Conservation (phyloP, 2,888 invertebrate species). For the Cacoxenus indagator region DNA sequence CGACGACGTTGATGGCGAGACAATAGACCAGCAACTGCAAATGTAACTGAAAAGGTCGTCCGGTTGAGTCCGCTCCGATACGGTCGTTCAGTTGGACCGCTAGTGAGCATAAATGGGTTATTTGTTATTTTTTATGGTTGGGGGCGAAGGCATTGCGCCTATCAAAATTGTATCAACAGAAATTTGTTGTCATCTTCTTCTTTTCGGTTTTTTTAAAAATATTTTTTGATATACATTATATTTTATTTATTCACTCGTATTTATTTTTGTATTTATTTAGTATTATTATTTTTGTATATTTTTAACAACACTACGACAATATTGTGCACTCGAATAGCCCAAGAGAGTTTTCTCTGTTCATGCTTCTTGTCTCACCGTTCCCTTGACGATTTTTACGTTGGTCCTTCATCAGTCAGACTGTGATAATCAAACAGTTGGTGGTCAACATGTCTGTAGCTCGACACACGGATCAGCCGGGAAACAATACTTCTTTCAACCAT, state of each 20-base stretch:
- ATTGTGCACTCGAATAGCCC: not conserved
- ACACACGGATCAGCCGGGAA: not conserved
- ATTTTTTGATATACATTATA: too few relatives aligned
- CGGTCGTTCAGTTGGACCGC: not conserved
- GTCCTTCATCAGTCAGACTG: not conserved
- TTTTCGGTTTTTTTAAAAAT: too few relatives aligned
- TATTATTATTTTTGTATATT: not conserved
- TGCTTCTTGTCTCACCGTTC: too few relatives aligned
- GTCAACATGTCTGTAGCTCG: not conserved
- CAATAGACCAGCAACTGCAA: conserved; percentile 30
- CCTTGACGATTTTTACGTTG: not conserved
- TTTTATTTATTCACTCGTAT: too few relatives aligned
- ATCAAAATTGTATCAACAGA: conserved; percentile 2
- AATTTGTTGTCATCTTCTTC: too few relatives aligned
- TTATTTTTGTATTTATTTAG: too few relatives aligned
- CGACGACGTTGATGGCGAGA: not conserved
- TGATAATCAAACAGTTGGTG: not conserved
- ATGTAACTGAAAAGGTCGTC: not conserved
- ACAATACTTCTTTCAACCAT: conserved; percentile 1
- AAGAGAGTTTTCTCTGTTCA: not conserved
- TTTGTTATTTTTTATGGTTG: too few relatives aligned
- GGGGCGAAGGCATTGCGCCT: not conserved
- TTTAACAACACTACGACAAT: not conserved
- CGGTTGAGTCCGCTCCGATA: not conserved
- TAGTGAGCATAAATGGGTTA: too few relatives aligned